A percentile compares a stretch with the other conserved stretches of the same genome.
These are phyloP conservation scores for Oceanites oceanicus DNA, from an alignment of 2,113 vertebrate species.

Conservation along the genomic window DNA sequence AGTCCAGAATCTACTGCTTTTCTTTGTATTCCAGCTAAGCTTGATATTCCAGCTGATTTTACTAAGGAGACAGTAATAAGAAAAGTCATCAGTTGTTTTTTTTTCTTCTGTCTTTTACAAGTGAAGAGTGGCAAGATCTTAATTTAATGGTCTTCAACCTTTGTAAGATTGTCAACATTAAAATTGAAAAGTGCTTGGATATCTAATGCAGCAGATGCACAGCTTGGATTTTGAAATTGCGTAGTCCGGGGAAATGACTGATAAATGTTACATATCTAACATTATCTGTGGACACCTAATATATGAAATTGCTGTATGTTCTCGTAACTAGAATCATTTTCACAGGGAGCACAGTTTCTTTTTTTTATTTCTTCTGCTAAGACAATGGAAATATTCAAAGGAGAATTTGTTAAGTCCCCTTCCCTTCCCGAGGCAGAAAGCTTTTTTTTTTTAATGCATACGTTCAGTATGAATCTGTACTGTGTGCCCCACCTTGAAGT, in stretches of 20 bases:
- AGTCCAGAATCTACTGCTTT: neutral
- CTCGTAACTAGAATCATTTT: neutral
- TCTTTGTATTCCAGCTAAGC: neutral
- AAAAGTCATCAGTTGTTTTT: accelerated
- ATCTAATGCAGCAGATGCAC: neutral
- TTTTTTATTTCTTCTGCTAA: neutral
- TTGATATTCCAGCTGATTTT: neutral
- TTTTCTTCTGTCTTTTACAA: neutral
- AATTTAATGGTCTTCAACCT: neutral
- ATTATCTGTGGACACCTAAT: neutral
- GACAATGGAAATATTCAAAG: neutral
- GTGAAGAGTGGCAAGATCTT: neutral
- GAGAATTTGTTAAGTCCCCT: neutral
- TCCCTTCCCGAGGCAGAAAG: neutral
- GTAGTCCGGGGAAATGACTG: neutral
- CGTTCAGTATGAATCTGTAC: neutral
- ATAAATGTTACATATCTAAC: neutral
- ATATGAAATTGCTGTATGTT: neutral
- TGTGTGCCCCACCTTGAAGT: neutral
- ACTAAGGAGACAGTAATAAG: neutral
- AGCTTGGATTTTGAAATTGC: neutral
- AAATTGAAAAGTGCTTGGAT: neutral
- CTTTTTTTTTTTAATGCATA: accelerated
- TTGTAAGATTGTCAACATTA: neutral
- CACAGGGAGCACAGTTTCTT: neutral